phyloP scores from a whole-genome alignment of 1,140 invertebrate genomes.

The Eufriesea mexicana region DNA sequence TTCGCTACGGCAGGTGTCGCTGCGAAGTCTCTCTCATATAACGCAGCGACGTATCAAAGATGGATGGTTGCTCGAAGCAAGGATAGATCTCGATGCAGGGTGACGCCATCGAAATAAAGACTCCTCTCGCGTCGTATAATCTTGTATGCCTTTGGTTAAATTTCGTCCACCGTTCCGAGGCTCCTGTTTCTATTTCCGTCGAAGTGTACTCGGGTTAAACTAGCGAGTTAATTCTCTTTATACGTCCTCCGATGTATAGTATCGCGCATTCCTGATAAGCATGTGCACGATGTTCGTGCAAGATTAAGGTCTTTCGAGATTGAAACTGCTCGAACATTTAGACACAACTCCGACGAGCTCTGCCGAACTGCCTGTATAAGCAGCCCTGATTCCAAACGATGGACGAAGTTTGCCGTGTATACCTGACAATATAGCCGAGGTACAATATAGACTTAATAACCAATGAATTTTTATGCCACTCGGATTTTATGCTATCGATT shows the following conservation, averaged over 20 bases:
- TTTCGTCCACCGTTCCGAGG: too few relatives aligned
- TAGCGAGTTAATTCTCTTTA: background rate
- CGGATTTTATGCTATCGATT: background rate
- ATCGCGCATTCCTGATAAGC: background rate
- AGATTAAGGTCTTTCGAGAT: conserved; percentile 16
- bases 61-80: too few relatives aligned
- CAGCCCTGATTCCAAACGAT: background rate
- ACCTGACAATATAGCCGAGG: too few relatives aligned
- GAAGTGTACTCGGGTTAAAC: background rate
- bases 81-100: too few relatives aligned
- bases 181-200: background rate
- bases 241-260: background rate
- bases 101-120: too few relatives aligned
- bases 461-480: background rate
- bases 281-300: background rate
- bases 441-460: background rate
- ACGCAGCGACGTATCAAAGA: too few relatives aligned
- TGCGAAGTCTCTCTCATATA: too few relatives aligned
- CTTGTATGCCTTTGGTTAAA: too few relatives aligned
- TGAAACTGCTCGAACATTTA: conserved; percentile 10
- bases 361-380: background rate
- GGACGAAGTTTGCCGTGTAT: background rate
- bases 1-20: too few relatives aligned
- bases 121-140: too few relatives aligned
- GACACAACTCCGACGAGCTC: background rate